phyloP scores from a whole-genome alignment of 2,797 vertebrate genomes.

The Ctenochaetus hawaiiensis region DNA sequence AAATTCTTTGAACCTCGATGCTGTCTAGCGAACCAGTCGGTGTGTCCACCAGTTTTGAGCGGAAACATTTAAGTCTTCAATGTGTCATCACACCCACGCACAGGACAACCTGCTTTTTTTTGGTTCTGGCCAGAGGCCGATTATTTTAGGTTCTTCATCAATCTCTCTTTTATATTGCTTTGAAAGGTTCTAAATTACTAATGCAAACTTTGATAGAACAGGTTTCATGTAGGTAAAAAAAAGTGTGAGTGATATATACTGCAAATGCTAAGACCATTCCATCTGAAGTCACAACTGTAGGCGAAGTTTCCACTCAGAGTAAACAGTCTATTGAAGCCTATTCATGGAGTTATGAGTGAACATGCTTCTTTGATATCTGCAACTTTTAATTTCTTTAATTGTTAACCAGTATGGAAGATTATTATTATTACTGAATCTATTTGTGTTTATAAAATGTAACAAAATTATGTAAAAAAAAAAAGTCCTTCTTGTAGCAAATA shows the following conservation, averaged over 20 bases:
- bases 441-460: constrained; percentile 5
- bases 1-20: too few species aligned
- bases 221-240: too few species aligned
- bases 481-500: constrained; percentile 15
- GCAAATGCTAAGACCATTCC: constrained; percentile 29
- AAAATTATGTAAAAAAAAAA: neutral
- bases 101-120: too few species aligned
- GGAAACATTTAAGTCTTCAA: too few species aligned
- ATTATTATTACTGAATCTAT: neutral
- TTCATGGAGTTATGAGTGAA: neutral
- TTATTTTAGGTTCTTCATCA: too few species aligned
- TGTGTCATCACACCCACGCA: too few species aligned
- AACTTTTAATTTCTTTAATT: neutral
- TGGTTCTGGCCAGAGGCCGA: too few species aligned
- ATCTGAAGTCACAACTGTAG: constrained; percentile 19
- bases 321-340: neutral
- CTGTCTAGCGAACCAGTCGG: too few species aligned
- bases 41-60: too few species aligned
- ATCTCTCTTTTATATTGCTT: too few species aligned
- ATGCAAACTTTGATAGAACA: too few species aligned
- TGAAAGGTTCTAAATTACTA: too few species aligned
- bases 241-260: neutral
- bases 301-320: neutral
- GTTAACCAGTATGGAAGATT: neutral
- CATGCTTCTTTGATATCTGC: neutral